phyloP scores from a whole-genome alignment of 2,113 vertebrate species.

The Marcusenius ussheri region DNA sequence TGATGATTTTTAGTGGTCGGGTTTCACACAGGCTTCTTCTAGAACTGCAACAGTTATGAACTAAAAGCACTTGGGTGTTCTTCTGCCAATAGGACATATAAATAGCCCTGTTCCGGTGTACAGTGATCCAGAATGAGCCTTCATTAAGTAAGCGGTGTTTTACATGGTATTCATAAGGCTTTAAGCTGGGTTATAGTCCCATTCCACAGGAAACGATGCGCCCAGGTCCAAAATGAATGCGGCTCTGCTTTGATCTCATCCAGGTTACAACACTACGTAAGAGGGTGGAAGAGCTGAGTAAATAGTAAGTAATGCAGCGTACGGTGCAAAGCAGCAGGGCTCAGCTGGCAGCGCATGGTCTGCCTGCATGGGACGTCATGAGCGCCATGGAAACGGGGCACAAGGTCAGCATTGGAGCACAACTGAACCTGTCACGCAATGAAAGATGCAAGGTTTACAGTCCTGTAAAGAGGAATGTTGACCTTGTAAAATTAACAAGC shows the following conservation, averaged over 20 bases:
- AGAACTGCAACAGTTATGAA: neutral
- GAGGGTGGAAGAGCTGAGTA: slow-evolving; percentile 96
- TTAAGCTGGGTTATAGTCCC: neutral
- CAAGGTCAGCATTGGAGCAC: slow-evolving; percentile 30
- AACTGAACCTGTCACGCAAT: neutral
- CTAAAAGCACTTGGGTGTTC: neutral
- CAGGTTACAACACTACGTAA: slow-evolving; percentile 91
- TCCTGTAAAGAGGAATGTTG: neutral
- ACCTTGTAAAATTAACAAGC: neutral
- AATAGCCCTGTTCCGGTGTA: neutral
- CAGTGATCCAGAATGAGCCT: neutral
- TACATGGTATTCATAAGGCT: neutral
- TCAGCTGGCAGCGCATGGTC: slow-evolving; percentile 55
- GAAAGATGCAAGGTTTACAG: neutral
- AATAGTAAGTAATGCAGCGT: slow-evolving; percentile 85
- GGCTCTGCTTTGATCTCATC: slow-evolving; percentile 55
- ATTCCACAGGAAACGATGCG: neutral
- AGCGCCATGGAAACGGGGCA: slow-evolving; percentile 19
- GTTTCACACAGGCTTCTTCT: neutral
- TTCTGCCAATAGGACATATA: neutral
- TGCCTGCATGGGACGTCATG: slow-evolving; percentile 58
- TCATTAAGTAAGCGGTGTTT: neutral
- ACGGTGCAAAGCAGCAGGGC: slow-evolving; percentile 38
- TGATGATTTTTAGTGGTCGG: neutral
- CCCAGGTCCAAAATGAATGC: slow-evolving; percentile 36